Conservation (phyloP, 2,113 vertebrate genomes). For the Brachypteracias leptosomus region DNA sequence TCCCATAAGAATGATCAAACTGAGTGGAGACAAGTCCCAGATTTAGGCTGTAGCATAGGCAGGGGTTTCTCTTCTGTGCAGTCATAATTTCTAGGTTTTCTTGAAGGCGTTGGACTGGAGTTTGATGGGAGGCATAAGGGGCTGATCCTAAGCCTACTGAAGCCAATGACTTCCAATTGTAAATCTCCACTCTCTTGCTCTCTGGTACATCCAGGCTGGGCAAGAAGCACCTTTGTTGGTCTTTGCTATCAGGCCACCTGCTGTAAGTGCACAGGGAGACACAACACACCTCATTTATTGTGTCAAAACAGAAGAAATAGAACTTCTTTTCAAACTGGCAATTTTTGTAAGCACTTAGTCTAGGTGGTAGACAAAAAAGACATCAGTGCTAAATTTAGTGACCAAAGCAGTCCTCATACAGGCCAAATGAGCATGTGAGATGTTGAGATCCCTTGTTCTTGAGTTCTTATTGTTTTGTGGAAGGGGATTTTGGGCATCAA, state of each 20-base stretch:
- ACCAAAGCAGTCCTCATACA: neutral
- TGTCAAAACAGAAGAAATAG: neutral
- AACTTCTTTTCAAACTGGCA: neutral
- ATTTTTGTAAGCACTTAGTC: neutral
- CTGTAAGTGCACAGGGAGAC: neutral
- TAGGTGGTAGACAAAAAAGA: neutral
- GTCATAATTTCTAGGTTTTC: neutral
- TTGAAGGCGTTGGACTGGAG: neutral
- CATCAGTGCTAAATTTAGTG: neutral
- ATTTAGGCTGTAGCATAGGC: conserved; percentile 11
- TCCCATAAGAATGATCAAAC: conserved; percentile 31
- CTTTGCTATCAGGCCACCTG: neutral
- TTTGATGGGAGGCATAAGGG: neutral
- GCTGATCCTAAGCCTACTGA: neutral
- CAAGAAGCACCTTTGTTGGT: neutral
- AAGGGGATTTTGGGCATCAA: neutral
- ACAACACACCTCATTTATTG: neutral
- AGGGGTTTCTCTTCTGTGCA: neutral
- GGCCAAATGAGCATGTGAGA: neutral
- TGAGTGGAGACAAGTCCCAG: neutral
- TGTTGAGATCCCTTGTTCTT: neutral
- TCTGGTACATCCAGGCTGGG: neutral
- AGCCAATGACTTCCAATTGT: neutral
- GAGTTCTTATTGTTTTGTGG: neutral
- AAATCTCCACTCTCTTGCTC: neutral